Evolutionary conservation across 2,888 invertebrate genomes (phyloP).

Genomic region (Ashinkailepas kermadecensis): DNA sequence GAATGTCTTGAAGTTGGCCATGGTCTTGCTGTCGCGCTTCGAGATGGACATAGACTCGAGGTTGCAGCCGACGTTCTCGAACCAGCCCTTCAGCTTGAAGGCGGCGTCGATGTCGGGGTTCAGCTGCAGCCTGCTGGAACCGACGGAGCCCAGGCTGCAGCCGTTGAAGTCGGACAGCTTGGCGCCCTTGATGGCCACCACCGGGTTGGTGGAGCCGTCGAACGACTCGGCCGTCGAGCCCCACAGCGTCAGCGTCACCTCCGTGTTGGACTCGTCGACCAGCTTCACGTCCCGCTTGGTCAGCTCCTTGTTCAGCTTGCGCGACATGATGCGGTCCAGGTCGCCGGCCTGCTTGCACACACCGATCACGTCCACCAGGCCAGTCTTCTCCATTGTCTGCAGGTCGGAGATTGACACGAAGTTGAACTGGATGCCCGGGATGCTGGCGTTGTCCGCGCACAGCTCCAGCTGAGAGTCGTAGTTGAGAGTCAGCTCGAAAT

Average conservation of each 20-base stretch:
- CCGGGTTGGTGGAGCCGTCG: slow-evolving; percentile 64
- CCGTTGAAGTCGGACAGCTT: slow-evolving; percentile 81
- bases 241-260: slow-evolving; percentile 82
- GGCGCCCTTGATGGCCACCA: slow-evolving; percentile 77
- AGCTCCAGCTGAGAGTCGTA: slow-evolving; percentile 57
- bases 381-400: slow-evolving; percentile 56
- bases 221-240: slow-evolving; percentile 80
- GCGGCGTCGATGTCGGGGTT: slow-evolving; percentile 88
- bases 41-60: slow-evolving; percentile 48
- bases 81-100: slow-evolving; percentile 83
- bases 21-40: slow-evolving; percentile 36
- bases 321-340: slow-evolving; percentile 61
- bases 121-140: slow-evolving; percentile 49
- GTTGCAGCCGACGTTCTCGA: slow-evolving; percentile 63
- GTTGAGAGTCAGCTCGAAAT: slow-evolving; percentile 89
- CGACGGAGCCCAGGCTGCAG: slow-evolving; percentile 41
- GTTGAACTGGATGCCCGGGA: slow-evolving; percentile 70
- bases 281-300: slow-evolving; percentile 80
- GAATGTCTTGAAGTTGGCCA: slow-evolving; percentile 59
- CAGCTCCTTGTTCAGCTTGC: slow-evolving; percentile 68
- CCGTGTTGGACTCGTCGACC: slow-evolving; percentile 73
- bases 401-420: slow-evolving; percentile 68
- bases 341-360: slow-evolving; percentile 69
- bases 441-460: slow-evolving; percentile 51
- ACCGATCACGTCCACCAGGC: slow-evolving; percentile 76